phyloP scores from a whole-genome alignment of 2,797 vertebrate species.

The Chaetodon trifasciatus region DNA sequence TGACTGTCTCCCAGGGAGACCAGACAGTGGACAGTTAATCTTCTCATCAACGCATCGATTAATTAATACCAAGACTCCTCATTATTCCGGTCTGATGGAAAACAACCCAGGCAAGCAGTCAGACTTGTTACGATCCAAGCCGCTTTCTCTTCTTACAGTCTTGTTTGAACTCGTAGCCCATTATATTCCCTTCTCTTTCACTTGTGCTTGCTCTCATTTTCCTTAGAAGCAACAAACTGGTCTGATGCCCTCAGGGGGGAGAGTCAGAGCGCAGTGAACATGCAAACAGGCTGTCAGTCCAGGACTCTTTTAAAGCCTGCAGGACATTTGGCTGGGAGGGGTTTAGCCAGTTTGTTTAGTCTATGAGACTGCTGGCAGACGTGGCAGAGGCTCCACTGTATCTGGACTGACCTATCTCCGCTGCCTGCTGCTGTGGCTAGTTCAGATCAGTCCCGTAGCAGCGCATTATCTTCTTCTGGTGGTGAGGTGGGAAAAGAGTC shows the following conservation, averaged over 20 bases:
- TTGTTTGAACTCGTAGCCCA: constrained; percentile 58
- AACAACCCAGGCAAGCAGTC: constrained; percentile 46
- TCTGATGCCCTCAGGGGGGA: constrained; percentile 33
- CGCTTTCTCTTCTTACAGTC: constrained; percentile 37
- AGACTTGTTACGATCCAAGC: constrained; percentile 39
- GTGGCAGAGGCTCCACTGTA: constrained; percentile 67
- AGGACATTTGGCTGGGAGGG: constrained; percentile 58
- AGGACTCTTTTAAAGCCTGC: constrained; percentile 53
- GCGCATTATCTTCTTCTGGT: constrained; percentile 35
- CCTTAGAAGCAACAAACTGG: constrained; percentile 61
- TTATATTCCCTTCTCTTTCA: constrained; percentile 45
- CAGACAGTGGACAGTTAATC: constrained; percentile 70
- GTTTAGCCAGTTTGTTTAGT: constrained; percentile 75
- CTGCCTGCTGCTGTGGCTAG: constrained; percentile 29
- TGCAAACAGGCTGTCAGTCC: constrained; percentile 65
- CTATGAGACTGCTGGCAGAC: constrained; percentile 72
- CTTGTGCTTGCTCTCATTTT: constrained; percentile 55
- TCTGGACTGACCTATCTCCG: constrained; percentile 55
- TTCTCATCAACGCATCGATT: constrained; percentile 71
- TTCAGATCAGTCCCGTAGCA: constrained; percentile 27
- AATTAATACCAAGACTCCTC: constrained; percentile 68
- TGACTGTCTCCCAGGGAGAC: constrained; percentile 70
- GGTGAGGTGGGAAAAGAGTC: constrained; percentile 23
- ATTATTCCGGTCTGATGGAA: constrained; percentile 62
- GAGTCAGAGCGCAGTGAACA: constrained; percentile 36